A percentile compares a stretch with the other conserved stretches of the same genome.
These are phyloP conservation scores for Musca vetustissima DNA, from an alignment of 1,140 invertebrate genomes.

Conservation along the genomic window DNA sequence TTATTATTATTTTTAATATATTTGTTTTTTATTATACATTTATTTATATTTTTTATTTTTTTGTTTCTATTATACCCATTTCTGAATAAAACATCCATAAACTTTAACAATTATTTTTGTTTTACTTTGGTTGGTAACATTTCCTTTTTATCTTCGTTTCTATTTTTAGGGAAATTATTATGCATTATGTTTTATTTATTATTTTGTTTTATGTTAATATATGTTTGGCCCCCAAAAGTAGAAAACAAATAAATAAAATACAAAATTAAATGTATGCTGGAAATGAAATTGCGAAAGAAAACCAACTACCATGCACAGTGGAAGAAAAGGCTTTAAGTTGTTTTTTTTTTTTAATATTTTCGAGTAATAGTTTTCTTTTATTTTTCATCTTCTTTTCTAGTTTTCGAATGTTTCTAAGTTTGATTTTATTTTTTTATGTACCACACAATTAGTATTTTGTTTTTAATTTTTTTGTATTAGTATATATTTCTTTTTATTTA, in stretches of 20 bases:
- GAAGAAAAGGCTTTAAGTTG: neutral
- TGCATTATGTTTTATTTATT: neutral
- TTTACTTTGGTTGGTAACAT: neutral
- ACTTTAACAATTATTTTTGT: constrained; percentile 24
- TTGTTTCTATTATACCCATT: constrained; percentile 16
- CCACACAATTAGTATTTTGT: constrained; percentile 18
- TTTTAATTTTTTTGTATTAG: neutral
- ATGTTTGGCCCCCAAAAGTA: constrained; percentile 27
- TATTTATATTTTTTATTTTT: constrained; percentile 18
- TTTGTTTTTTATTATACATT: constrained; percentile 9
- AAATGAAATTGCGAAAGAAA: no score
- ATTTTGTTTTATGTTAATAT: constrained; percentile 4
- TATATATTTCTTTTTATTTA: neutral
- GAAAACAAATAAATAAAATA: constrained; percentile 6
- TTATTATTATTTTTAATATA: neutral
- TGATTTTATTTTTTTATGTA: constrained; percentile 12
- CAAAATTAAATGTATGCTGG: neutral
- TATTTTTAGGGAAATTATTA: constrained; percentile 5
- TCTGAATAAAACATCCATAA: constrained; percentile 21
- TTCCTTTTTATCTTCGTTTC: neutral
- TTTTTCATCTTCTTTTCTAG: neutral
- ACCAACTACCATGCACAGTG: neutral
- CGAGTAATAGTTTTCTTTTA: constrained; percentile 10
- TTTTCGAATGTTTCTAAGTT: neutral
- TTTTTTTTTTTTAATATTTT: neutral